Evolutionary conservation across 1,140 invertebrate species (phyloP), one percentile per base, ranked within the genome.

Genomic region (Bursaphelenchus mucronatus): DNA sequence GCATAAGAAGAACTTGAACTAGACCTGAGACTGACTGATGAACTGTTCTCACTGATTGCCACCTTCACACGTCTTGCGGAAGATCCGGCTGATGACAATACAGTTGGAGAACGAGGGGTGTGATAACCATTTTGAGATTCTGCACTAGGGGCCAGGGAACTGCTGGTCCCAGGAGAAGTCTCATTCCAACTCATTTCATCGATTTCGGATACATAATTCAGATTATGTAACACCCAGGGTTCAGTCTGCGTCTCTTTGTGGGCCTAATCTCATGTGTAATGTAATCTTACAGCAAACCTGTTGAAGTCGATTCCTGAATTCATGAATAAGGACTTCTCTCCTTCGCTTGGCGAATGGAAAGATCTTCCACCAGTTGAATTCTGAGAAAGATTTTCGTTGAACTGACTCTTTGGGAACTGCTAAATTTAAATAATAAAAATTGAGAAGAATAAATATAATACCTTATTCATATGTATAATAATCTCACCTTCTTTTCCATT

Each of bases 261-360:
- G 17, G 54, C 43, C 70, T 71, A 43, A 64, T 62, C 13, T 56
- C 2, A 41, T 30, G 30, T 8, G 52, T 8, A 11, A 41, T 11
- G 19, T 52, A 6, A 39, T 67, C 53, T 21, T 54, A 30, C 11
- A 59, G 0, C 10, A 49, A 11, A 75, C 73, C 54, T 73, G 74
- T 51, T 73, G 61, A 53, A 73, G 39, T 9, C 69, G 51, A 5
- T 30, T 61, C 45, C 69, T 68, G 46, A 73, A 62, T 41, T 69
- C 41, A 11, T 69, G 52, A 0, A 73, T 43, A 15, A 73, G 30
- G 5, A 66, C 67, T 63, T 73, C 71, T 41, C 71, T 50, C 49
- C 71, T 59, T 3, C 74, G 41, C 40, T 75, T 74, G 11, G 63
- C 67, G 61, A 73, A 73, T 8, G 71, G 71, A 47, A 73, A 73